Evolutionary conservation across 2,113 vertebrate genomes (phyloP).

Genomic region (Catharus minimus): DNA sequence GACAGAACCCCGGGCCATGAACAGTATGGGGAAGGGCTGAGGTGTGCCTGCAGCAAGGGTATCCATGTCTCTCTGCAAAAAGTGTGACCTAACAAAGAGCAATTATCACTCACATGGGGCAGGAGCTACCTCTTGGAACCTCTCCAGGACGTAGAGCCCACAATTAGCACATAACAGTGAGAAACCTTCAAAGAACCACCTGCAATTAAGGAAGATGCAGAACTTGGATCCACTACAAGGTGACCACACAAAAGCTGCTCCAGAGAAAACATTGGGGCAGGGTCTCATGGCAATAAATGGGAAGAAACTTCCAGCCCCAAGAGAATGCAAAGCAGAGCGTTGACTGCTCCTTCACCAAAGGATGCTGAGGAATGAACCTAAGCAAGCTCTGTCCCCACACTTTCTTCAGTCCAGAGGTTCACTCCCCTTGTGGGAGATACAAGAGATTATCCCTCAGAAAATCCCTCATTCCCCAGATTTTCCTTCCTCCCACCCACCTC

Average conservation of each 20-base stretch:
- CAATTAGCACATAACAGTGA: neutral
- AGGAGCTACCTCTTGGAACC: neutral
- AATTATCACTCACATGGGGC: neutral
- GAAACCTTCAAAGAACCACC: neutral
- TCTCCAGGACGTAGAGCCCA: neutral
- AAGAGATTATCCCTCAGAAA: neutral
- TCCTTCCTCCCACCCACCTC: neutral
- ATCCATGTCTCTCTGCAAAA: neutral
- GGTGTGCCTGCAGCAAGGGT: neutral
- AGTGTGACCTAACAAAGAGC: neutral
- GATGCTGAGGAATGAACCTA: neutral
- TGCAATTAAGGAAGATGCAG: neutral
- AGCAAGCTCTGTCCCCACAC: neutral
- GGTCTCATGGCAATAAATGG: neutral
- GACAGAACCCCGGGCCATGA: neutral
- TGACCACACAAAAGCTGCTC: neutral
- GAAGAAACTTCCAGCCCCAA: neutral
- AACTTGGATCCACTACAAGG: neutral
- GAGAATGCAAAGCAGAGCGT: neutral
- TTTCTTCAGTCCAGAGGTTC: neutral
- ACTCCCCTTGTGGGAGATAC: neutral
- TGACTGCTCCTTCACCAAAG: neutral
- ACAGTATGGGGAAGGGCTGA: neutral
- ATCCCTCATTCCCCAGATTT: neutral
- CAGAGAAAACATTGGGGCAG: neutral